These are phyloP conservation scores for Dryas iulia DNA, from an alignment of 1,140 invertebrate genomes.

Conservation along the genomic window DNA sequence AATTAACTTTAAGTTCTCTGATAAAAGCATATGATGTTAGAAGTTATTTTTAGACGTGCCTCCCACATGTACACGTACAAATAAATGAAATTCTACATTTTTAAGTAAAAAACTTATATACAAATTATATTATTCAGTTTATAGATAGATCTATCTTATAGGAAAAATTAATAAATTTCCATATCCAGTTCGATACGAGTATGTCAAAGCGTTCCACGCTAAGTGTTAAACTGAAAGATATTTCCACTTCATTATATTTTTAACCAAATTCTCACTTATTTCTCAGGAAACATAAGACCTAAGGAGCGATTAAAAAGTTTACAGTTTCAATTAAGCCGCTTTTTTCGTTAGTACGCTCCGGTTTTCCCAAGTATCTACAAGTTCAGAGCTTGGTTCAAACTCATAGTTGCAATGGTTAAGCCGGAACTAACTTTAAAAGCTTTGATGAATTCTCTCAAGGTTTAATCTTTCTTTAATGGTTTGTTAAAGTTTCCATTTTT, in stretches of 20 bases:
- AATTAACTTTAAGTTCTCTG: no score
- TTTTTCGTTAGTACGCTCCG: constrained; percentile 37
- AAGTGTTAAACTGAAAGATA: not conserved
- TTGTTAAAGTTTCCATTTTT: constrained; percentile 39
- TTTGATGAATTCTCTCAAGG: constrained; percentile 42
- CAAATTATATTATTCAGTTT: not conserved
- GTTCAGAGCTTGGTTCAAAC: constrained; percentile 34
- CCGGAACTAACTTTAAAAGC: constrained; percentile 40
- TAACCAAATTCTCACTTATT: constrained; percentile 29
- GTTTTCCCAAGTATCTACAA: constrained; percentile 31
- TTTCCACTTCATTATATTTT: constrained; percentile 31
- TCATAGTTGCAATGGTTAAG: constrained; percentile 41
- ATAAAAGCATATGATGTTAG: no score
- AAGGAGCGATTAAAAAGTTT: constrained; percentile 34
- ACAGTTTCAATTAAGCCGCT: constrained; percentile 37
- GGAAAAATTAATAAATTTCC: no score
- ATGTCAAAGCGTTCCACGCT: not conserved
- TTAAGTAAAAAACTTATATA: not conserved
- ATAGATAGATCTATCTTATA: no score
- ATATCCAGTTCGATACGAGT: no score
- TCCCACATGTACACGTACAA: no score
- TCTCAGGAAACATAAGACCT: constrained; percentile 22
- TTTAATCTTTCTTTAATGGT: constrained; percentile 42
- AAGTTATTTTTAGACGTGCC: no score
- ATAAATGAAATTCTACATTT: no score